Conservation (phyloP, 2,797 vertebrate genomes). For the Glossophaga mutica region DNA sequence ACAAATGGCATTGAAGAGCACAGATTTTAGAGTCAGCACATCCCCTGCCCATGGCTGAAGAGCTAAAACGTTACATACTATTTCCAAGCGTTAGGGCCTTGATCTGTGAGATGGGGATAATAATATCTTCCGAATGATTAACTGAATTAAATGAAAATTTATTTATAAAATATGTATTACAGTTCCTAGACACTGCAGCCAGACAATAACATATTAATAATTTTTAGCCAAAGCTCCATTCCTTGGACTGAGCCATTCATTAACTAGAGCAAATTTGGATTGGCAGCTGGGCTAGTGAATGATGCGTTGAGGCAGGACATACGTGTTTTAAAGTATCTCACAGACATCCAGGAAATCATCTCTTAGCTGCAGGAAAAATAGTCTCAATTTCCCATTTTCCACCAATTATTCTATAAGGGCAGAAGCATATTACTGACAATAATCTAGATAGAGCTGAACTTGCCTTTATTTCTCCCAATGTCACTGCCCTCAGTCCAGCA, state of each 20-base stretch:
- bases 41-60: background rate
- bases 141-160: background rate
- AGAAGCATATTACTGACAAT: background rate
- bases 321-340: background rate
- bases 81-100: background rate
- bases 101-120: background rate
- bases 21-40: background rate
- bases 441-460: background rate
- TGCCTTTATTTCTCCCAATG: background rate
- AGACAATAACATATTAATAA: background rate
- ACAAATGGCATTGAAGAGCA: background rate
- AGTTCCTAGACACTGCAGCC: background rate
- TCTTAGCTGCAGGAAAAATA: background rate
- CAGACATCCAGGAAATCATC: background rate
- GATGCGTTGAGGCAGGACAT: background rate
- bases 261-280: background rate
- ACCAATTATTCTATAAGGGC: background rate
- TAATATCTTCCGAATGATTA: background rate
- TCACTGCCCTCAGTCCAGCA: no score
- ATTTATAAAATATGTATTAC: background rate
- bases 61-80: background rate
- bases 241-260: background rate
- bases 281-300: background rate
- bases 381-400: background rate
- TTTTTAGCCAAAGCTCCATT: background rate